These are phyloP conservation scores for Lineus longissimus DNA, from an alignment of 1,140 invertebrate species.

Conservation along the genomic window DNA sequence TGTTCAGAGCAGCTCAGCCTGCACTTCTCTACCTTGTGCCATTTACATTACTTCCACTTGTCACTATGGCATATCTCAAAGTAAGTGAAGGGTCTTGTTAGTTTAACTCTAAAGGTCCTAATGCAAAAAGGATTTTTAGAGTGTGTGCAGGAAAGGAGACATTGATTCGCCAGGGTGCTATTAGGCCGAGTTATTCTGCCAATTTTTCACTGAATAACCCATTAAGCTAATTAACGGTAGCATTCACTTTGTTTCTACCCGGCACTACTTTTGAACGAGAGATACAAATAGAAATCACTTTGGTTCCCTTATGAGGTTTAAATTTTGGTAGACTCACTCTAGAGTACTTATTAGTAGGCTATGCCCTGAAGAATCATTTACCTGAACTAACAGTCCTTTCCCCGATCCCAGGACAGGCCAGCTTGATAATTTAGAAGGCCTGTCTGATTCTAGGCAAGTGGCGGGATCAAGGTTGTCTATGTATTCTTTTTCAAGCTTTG, in stretches of 20 bases:
- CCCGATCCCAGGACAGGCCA: no score
- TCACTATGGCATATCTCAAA: slow-evolving; percentile 97
- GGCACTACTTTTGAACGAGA: neutral
- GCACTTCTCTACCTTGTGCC: slow-evolving; percentile 94
- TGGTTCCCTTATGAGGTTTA: no score
- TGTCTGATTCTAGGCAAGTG: no score
- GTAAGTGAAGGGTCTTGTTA: slow-evolving; percentile 56
- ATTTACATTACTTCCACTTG: slow-evolving; percentile 89
- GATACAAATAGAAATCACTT: no score
- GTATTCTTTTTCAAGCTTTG: neutral
- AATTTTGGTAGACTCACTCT: no score
- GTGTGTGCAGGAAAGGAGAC: neutral
- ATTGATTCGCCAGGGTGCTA: neutral
- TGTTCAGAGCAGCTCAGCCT: slow-evolving; percentile 96
- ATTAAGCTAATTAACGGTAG: neutral
- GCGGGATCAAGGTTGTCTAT: no score
- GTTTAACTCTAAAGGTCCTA: neutral
- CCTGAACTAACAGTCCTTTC: no score
- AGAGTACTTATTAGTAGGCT: no score
- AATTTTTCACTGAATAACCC: neutral
- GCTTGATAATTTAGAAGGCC: no score
- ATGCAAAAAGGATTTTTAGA: neutral
- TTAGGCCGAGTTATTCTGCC: neutral
- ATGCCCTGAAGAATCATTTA: no score
- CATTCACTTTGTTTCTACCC: neutral